These are phyloP conservation scores for Drosophila arizonae DNA, from an alignment of 1,140 invertebrate genomes.

Conservation along the genomic window DNA sequence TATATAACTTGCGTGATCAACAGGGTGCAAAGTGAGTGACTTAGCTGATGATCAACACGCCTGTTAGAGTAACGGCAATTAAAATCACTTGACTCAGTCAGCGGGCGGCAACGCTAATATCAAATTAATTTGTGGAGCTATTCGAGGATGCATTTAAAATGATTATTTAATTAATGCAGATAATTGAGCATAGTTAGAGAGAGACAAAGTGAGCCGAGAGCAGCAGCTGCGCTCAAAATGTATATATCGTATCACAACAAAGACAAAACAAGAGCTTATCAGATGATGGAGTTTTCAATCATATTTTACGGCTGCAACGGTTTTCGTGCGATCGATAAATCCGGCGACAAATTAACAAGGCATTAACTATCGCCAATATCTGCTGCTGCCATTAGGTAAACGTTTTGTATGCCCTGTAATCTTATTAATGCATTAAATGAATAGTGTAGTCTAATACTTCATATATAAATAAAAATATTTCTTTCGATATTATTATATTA, in stretches of 20 bases:
- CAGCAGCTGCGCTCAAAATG: slow-evolving; percentile 17
- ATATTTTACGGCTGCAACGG: background rate
- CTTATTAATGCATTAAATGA: too few relatives aligned
- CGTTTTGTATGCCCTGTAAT: background rate
- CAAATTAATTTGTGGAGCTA: slow-evolving; percentile 72
- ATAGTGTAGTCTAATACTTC: too few relatives aligned
- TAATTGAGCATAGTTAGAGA: slow-evolving; percentile 43
- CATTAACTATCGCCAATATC: too few relatives aligned
- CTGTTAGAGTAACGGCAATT: slow-evolving; percentile 43
- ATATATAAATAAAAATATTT: too few relatives aligned
- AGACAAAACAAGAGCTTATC: slow-evolving; percentile 44
- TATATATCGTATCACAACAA: slow-evolving; percentile 12
- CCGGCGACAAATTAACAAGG: slow-evolving; percentile 4
- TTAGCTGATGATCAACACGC: slow-evolving; percentile 15
- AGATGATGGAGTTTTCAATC: slow-evolving; percentile 19
- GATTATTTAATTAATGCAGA: slow-evolving; percentile 74
- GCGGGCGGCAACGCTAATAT: slow-evolving; percentile 49
- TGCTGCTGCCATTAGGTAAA: background rate
- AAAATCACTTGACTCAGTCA: slow-evolving; percentile 64
- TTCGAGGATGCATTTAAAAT: slow-evolving; percentile 65
- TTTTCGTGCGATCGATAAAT: slow-evolving; percentile 2
- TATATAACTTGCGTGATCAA: background rate
- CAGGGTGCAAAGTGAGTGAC: background rate
- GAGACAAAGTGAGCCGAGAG: background rate
- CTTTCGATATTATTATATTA: background rate